Evolutionary conservation across 2,888 invertebrate genomes (phyloP).

Genomic region (Seira sanloemensis): DNA sequence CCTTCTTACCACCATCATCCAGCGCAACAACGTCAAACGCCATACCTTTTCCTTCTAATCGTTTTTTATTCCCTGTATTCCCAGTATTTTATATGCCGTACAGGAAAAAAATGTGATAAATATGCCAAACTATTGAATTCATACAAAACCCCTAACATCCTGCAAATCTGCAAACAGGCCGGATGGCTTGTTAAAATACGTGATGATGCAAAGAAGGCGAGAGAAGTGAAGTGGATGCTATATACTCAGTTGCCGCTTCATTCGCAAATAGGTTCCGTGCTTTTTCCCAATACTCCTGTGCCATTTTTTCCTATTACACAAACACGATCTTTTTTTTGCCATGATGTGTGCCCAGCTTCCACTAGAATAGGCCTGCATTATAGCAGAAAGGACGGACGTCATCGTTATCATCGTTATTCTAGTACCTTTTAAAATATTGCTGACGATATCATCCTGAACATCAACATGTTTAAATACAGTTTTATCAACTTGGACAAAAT

Average conservation of each 20-base stretch:
- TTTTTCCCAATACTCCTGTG: slow-evolving; percentile 41
- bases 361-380: not conserved
- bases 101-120: not conserved
- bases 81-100: not conserved
- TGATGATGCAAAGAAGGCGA: not conserved
- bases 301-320: too few relatives aligned
- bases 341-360: not conserved
- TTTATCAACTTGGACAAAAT: not conserved
- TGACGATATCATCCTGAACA: slow-evolving; percentile 18
- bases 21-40: not conserved
- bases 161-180: slow-evolving; percentile 42
- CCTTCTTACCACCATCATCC: not conserved
- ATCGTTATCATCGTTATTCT: slow-evolving; percentile 38
- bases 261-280: slow-evolving; percentile 28
- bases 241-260: not conserved
- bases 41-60: not conserved
- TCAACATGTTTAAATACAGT: not conserved
- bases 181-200: slow-evolving; percentile 51
- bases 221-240: not conserved
- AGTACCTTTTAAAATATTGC: slow-evolving; percentile 17
- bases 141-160: not conserved
- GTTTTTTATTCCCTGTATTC: not conserved
- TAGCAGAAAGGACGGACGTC: slow-evolving; percentile 7
- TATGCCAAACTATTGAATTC: not conserved
- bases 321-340: not conserved